phyloP scores from a whole-genome alignment of 2,888 invertebrate genomes.

The Hedychridium roseum region DNA sequence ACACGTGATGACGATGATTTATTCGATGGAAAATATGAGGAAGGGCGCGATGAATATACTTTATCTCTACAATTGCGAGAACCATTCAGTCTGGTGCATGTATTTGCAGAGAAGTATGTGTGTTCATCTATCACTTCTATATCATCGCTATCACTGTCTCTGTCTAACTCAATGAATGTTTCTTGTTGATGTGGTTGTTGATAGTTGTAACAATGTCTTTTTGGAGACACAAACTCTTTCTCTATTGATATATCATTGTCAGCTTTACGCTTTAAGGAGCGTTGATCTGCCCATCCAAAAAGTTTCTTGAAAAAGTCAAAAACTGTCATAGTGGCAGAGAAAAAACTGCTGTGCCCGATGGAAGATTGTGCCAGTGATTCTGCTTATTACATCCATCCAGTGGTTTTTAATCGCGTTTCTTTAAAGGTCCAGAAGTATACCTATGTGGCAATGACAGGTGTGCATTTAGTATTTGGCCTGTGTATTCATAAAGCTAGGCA shows the following conservation, averaged over 20 bases:
- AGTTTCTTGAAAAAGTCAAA: constrained; percentile 49
- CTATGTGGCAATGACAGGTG: too few species aligned
- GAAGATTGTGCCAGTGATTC: constrained; percentile 1
- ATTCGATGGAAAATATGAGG: not conserved
- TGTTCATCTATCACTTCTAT: constrained; percentile 32
- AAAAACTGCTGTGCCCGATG: constrained; percentile 4
- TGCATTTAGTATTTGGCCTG: too few species aligned
- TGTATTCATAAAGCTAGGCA: too few species aligned
- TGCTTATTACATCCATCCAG: constrained; percentile 2
- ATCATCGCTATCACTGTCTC: constrained; percentile 36
- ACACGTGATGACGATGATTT: not conserved
- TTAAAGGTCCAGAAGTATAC: too few species aligned
- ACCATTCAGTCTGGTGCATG: constrained; percentile 31
- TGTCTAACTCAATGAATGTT: constrained; percentile 25
- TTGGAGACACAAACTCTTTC: constrained; percentile 32
- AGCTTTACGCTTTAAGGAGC: constrained; percentile 45
- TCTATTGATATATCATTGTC: constrained; percentile 25
- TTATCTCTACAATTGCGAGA: constrained; percentile 19
- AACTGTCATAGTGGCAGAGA: constrained; percentile 22
- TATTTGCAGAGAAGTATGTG: constrained; percentile 17
- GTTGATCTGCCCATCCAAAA: constrained; percentile 46
- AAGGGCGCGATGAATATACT: constrained; percentile 11
- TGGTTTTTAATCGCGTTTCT: too few species aligned
- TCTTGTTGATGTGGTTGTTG: constrained; percentile 11
- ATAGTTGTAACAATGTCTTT: constrained; percentile 36